Evolutionary conservation across 2,797 vertebrate species (phyloP).

Genomic region (Scyliorhinus canicula): DNA sequence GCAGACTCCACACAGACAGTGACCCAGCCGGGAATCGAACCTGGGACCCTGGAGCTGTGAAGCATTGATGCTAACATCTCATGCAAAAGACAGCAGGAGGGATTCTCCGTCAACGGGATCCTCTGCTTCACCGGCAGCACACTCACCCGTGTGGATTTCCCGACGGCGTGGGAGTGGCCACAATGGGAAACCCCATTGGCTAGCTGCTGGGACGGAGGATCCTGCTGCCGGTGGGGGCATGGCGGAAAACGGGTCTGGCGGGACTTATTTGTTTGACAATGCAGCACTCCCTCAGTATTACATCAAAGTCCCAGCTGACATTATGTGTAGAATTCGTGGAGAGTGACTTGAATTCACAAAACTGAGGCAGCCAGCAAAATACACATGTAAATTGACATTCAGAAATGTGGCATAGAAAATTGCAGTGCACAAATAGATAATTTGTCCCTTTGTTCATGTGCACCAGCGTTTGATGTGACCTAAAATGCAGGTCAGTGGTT

Average conservation of each 20-base stretch:
- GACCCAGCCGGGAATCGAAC: too few relatives aligned
- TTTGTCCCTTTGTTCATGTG: background rate
- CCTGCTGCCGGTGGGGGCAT: too few relatives aligned
- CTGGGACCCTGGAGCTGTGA: too few relatives aligned
- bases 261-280: background rate
- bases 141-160: too few relatives aligned
- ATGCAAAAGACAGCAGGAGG: background rate
- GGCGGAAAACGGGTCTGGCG: too few relatives aligned
- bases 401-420: background rate
- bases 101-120: too few relatives aligned
- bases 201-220: too few relatives aligned
- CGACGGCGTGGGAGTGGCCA: too few relatives aligned
- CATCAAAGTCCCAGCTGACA: background rate
- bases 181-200: too few relatives aligned
- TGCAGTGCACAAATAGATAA: background rate
- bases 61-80: background rate
- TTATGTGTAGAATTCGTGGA: background rate
- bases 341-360: background rate
- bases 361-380: background rate
- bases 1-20: too few relatives aligned
- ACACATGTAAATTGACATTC: background rate
- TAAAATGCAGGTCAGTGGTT: background rate
- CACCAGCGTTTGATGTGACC: background rate
- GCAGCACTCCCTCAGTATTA: background rate
- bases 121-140: too few relatives aligned